phyloP scores from a whole-genome alignment of 2,113 vertebrate species.

The Psittacula cyanocephala region DNA sequence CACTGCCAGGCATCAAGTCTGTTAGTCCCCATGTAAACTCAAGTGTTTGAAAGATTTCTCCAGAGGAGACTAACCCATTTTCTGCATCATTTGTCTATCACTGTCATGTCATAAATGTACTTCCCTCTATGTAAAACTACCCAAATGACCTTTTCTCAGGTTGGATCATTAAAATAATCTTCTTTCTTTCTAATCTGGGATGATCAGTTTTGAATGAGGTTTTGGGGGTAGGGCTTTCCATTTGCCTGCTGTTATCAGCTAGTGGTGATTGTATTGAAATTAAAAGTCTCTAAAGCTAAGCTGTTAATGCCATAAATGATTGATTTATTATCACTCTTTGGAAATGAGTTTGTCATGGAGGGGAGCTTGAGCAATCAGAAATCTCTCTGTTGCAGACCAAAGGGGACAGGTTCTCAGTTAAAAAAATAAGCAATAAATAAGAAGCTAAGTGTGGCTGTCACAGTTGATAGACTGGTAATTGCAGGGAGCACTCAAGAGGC shows the following conservation, averaged over 20 bases:
- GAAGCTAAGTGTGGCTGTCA: not conserved
- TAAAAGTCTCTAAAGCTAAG: not conserved
- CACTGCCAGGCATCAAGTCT: slow-evolving; percentile 28
- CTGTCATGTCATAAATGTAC: not conserved
- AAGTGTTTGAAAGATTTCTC: not conserved
- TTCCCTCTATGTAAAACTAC: not conserved
- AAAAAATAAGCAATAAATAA: not conserved
- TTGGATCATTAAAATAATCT: slow-evolving; percentile 41
- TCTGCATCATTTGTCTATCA: not conserved
- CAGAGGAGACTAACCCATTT: not conserved
- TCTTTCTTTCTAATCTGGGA: slow-evolving; percentile 41
- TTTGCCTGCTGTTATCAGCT: not conserved
- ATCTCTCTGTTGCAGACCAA: not conserved
- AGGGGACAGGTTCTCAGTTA: not conserved
- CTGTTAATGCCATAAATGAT: not conserved
- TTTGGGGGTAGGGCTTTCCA: not conserved
- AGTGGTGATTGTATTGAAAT: not conserved
- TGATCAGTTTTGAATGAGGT: slow-evolving; percentile 18
- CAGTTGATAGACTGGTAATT: not conserved
- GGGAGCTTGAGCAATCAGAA: not conserved
- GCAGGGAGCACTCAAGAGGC: not conserved
- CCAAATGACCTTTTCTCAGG: slow-evolving; percentile 29
- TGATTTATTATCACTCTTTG: not conserved
- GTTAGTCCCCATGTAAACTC: slow-evolving; percentile 39
- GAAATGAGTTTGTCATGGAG: not conserved